These are phyloP conservation scores for Philereme vetulata DNA, from an alignment of 2,888 invertebrate species.

Conservation along the genomic window DNA sequence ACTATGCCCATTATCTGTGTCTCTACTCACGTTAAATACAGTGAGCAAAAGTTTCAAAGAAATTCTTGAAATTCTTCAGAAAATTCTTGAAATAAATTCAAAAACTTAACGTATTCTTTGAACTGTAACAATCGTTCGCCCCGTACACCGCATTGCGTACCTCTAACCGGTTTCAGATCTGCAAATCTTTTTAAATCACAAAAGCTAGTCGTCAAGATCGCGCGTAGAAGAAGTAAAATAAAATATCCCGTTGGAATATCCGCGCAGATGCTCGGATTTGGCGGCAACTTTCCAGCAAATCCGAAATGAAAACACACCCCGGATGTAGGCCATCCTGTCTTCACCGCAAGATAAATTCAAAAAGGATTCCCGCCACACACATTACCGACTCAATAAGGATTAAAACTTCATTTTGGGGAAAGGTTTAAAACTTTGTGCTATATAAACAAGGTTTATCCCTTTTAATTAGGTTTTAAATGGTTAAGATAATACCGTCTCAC, in stretches of 20 bases:
- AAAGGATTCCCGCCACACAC: constrained; percentile 68
- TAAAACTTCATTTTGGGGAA: constrained; percentile 72
- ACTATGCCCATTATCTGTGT: too few relatives aligned
- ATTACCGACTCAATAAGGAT: constrained; percentile 78
- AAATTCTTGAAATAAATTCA: background rate
- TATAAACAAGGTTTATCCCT: constrained; percentile 64
- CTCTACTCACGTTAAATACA: background rate
- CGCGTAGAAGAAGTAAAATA: constrained; percentile 75
- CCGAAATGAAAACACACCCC: constrained; percentile 79
- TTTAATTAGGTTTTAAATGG: constrained; percentile 67
- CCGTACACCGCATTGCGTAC: constrained; percentile 46
- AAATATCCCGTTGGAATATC: constrained; percentile 74
- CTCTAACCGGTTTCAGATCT: constrained; percentile 72
- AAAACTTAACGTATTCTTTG: background rate
- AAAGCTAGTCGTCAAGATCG: constrained; percentile 80
- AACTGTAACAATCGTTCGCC: constrained; percentile 50
- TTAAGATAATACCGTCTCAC: constrained; percentile 47
- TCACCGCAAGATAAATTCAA: constrained; percentile 70
- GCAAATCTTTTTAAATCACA: constrained; percentile 82
- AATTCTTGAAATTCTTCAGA: background rate
- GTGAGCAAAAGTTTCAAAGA: background rate
- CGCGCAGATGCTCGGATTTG: constrained; percentile 77
- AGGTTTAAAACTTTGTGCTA: constrained; percentile 64
- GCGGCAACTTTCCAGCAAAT: constrained; percentile 76
- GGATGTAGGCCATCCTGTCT: constrained; percentile 73